phyloP scores from a whole-genome alignment of 2,888 invertebrate genomes.

The Lamproptera curius region DNA sequence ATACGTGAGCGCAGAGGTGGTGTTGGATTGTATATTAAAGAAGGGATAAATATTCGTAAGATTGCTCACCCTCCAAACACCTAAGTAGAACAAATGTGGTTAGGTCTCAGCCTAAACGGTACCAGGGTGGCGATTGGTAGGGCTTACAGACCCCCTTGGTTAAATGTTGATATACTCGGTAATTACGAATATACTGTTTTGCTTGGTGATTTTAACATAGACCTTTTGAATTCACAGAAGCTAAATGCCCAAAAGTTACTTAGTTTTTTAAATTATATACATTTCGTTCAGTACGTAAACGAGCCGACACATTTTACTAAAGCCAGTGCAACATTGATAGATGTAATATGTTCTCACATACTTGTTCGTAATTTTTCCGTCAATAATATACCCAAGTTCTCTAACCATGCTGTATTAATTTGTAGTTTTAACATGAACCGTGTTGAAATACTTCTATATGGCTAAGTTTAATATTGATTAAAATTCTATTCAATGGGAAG shows the following conservation, averaged over 20 bases:
- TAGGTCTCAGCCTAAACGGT: not conserved
- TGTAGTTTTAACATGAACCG: not conserved
- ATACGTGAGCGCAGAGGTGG: conserved; percentile 6
- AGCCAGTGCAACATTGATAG: conserved; percentile 30
- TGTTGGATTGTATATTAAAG: conserved; percentile 23
- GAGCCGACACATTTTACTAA: conserved; percentile 2
- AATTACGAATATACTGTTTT: conserved; percentile 13
- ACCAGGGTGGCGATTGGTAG: conserved; percentile 23
- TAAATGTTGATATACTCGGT: conserved; percentile 8
- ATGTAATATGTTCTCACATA: not conserved
- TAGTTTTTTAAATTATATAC: not conserved
- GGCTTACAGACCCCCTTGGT: conserved; percentile 25
- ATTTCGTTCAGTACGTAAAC: not conserved
- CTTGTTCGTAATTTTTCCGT: not conserved
- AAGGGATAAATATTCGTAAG: not conserved
- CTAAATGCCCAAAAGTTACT: not conserved
- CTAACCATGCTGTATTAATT: not conserved
- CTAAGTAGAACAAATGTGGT: conserved; percentile 15
- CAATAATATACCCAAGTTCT: not conserved
- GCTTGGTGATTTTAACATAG: conserved; percentile 21
- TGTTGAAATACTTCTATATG: not conserved
- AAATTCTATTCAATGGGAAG: not conserved
- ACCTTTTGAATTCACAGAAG: conserved; percentile 7
- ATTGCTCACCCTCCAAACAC: not conserved
- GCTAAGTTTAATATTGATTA: not conserved